phyloP scores from a whole-genome alignment of 2,113 vertebrate species.

The Coregonus clupeaformis region DNA sequence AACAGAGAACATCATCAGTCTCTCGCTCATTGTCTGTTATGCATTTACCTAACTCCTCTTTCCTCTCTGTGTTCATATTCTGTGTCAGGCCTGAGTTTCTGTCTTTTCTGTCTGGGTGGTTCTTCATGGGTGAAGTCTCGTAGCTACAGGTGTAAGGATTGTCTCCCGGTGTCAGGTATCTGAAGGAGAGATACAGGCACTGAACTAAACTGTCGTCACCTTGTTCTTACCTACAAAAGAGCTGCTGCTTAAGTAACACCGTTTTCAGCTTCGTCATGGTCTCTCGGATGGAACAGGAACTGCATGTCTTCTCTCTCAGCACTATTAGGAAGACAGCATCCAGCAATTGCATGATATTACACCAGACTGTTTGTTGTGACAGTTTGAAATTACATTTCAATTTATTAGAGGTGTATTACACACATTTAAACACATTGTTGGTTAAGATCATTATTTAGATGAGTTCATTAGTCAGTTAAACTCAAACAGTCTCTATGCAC shows the following conservation, averaged over 20 bases:
- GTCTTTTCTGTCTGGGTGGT: conserved; percentile 29
- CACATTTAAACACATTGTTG: not conserved
- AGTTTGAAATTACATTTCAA: not conserved
- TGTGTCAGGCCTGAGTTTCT: too few species aligned
- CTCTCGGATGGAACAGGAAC: not conserved
- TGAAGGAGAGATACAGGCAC: conserved; percentile 27
- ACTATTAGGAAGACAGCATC: not conserved
- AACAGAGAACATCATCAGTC: conserved; percentile 33
- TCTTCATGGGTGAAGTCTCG: conserved; percentile 24
- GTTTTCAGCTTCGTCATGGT: conserved; percentile 22
- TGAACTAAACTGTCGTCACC: conserved; percentile 47
- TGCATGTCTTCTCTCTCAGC: not conserved
- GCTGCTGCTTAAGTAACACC: conserved; percentile 28
- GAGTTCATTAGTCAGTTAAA: not conserved
- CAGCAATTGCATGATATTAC: too few species aligned
- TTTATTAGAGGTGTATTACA: not conserved
- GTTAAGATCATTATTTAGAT: not conserved
- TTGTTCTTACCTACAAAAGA: conserved; percentile 33
- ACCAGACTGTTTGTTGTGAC: not conserved
- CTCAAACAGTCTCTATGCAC: not conserved
- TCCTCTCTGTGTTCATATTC: conserved; percentile 33
- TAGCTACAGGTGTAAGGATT: conserved; percentile 40
- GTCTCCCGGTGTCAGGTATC: conserved; percentile 46
- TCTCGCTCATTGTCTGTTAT: conserved; percentile 27
- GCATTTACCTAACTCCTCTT: conserved; percentile 45